A percentile compares a stretch with the other conserved stretches of the same genome.
These are phyloP conservation scores for Cynaeus angustus DNA, from an alignment of 2,888 invertebrate genomes.

Conservation along the genomic window DNA sequence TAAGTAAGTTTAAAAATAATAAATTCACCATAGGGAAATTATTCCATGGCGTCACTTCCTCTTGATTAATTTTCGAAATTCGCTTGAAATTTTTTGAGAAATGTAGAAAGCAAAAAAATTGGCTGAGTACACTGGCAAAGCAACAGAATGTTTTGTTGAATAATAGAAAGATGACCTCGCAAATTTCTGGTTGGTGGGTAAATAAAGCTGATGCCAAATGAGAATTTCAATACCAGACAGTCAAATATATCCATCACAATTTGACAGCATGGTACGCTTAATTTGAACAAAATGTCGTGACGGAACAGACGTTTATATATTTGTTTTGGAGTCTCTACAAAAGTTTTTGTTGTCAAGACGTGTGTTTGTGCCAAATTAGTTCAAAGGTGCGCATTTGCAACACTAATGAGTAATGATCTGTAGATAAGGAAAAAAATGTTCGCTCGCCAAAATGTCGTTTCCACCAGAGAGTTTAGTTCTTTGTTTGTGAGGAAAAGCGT, in stretches of 20 bases:
- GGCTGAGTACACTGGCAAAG: neutral
- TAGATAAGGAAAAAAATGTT: slow-evolving; percentile 51
- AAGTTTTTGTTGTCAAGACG: slow-evolving; percentile 50
- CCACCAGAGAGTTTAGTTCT: slow-evolving; percentile 30
- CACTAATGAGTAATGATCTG: slow-evolving; percentile 58
- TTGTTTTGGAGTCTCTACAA: slow-evolving; percentile 38
- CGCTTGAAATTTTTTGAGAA: neutral
- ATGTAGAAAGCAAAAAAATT: neutral
- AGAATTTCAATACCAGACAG: slow-evolving; percentile 17
- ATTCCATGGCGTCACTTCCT: slow-evolving; percentile 1
- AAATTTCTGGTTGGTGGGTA: slow-evolving; percentile 13
- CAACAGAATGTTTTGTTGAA: slow-evolving; percentile 6
- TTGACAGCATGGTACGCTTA: too few species aligned
- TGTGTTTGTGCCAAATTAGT: slow-evolving; percentile 60
- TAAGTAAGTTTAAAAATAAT: slow-evolving; percentile 10
- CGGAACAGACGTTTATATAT: neutral
- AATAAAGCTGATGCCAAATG: slow-evolving; percentile 13
- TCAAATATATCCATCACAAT: slow-evolving; percentile 23
- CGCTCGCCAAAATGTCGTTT: slow-evolving; percentile 39
- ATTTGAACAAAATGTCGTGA: too few species aligned
- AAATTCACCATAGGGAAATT: neutral
- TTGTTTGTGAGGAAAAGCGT: neutral
- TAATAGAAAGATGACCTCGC: slow-evolving; percentile 26
- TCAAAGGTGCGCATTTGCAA: slow-evolving; percentile 59
- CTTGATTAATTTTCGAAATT: neutral